phyloP scores from a whole-genome alignment of 2,888 invertebrate species.

The Synergus japonicus region DNA sequence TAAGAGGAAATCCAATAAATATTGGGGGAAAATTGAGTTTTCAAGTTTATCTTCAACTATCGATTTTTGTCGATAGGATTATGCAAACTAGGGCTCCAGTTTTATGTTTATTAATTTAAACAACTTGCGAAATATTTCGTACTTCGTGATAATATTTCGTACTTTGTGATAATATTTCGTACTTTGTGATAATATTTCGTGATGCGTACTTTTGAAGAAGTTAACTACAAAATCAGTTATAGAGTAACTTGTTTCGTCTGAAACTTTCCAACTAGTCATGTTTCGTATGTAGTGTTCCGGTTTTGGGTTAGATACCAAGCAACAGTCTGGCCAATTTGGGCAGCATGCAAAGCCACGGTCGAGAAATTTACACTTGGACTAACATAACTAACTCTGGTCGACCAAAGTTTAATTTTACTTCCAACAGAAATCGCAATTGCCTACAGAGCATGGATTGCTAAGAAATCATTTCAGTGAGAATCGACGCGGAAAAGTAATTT shows the following conservation, averaged over 20 bases:
- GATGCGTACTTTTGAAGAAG: background rate
- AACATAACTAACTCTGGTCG: slow-evolving; percentile 2
- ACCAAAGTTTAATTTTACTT: slow-evolving; percentile 17
- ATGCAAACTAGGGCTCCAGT: background rate
- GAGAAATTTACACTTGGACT: slow-evolving; percentile 25
- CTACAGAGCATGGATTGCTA: background rate
- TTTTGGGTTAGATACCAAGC: background rate
- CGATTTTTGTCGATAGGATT: background rate
- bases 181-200: background rate
- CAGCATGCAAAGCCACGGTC: background rate
- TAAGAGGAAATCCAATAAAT: background rate
- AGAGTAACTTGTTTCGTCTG: background rate
- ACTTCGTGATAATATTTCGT: background rate
- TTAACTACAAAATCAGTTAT: background rate
- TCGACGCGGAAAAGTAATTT: slow-evolving; percentile 34
- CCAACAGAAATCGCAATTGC: slow-evolving; percentile 7
- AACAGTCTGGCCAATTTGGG: slow-evolving; percentile 19
- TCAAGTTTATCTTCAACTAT: background rate
- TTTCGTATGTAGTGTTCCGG: background rate
- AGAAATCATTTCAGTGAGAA: slow-evolving; percentile 28
- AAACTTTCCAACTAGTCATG: background rate
- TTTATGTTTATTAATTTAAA: too few species aligned
- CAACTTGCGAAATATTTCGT: too few species aligned
- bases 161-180: too few species aligned
- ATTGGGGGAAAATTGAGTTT: background rate